A percentile compares a stretch with the other conserved stretches of the same genome.
These are phyloP conservation scores for Plagodis dolabraria DNA, from an alignment of 2,888 invertebrate species.

Conservation along the genomic window DNA sequence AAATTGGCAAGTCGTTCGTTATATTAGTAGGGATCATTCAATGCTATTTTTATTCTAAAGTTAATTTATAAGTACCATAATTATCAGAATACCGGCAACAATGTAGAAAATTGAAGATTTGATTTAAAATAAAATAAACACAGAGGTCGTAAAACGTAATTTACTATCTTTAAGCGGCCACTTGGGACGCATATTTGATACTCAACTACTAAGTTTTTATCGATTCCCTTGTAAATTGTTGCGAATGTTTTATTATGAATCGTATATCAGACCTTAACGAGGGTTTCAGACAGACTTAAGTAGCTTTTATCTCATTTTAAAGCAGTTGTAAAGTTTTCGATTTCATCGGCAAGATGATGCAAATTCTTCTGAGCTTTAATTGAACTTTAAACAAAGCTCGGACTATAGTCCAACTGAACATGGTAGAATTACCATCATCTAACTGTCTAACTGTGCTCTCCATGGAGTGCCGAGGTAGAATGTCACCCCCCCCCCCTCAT, in stretches of 20 bases:
- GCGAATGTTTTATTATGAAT: slow-evolving; percentile 81
- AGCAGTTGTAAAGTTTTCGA: slow-evolving; percentile 67
- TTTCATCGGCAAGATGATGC: slow-evolving; percentile 43
- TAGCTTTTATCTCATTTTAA: slow-evolving; percentile 76
- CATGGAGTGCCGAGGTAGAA: too few relatives aligned
- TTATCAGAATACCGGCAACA: slow-evolving; percentile 37
- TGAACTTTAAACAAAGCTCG: neutral
- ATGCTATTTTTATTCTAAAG: neutral
- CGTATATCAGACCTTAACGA: slow-evolving; percentile 82
- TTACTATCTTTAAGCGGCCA: slow-evolving; percentile 72
- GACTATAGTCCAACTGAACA: too few relatives aligned
- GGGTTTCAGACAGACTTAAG: slow-evolving; percentile 66
- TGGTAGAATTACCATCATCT: too few relatives aligned
- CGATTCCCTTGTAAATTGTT: slow-evolving; percentile 81
- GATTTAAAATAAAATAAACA: slow-evolving; percentile 69
- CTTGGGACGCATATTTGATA: slow-evolving; percentile 68
- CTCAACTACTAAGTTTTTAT: slow-evolving; percentile 74
- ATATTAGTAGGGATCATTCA: too few relatives aligned
- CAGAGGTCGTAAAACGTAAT: slow-evolving; percentile 69
- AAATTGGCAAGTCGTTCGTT: too few relatives aligned
- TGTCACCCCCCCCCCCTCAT: too few relatives aligned
- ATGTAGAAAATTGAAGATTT: slow-evolving; percentile 57
- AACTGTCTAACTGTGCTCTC: too few relatives aligned
- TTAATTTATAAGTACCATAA: neutral
- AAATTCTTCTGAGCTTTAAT: slow-evolving; percentile 23